These are phyloP conservation scores for Synodontis membranacea DNA, from an alignment of 2,113 vertebrate species.

Conservation along the genomic window DNA sequence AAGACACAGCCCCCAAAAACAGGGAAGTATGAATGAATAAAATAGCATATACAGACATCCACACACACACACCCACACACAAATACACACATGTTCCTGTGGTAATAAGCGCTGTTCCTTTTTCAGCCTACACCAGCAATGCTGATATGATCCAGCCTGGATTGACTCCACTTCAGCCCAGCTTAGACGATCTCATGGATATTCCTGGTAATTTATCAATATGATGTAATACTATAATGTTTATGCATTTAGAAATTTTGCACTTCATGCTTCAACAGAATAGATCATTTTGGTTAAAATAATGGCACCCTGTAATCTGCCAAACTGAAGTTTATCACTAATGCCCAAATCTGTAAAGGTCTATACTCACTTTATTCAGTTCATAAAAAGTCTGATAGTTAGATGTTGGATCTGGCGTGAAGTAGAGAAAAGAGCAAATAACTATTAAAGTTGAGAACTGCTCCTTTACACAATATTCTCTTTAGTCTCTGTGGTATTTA, in stretches of 20 bases:
- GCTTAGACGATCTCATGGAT: conserved; percentile 93
- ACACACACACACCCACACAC: conserved; percentile 20
- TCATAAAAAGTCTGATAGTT: background rate
- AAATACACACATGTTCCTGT: background rate
- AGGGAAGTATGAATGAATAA: conserved; percentile 50
- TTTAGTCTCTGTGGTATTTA: background rate
- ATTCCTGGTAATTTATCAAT: conserved; percentile 83
- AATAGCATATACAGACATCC: background rate
- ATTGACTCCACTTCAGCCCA: conserved; percentile 89
- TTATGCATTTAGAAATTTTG: background rate
- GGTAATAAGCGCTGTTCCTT: conserved; percentile 1
- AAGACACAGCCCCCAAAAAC: conserved; percentile 46
- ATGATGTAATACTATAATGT: background rate
- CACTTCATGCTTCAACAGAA: background rate
- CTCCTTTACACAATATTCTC: background rate
- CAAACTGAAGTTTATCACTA: background rate
- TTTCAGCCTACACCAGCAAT: conserved; percentile 84
- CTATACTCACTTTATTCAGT: background rate
- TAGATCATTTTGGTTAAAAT: background rate
- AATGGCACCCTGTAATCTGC: background rate
- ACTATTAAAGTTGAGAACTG: background rate
- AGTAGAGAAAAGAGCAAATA: background rate
- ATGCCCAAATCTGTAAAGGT: background rate
- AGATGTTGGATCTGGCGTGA: background rate
- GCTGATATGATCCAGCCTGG: conserved; percentile 97